phyloP scores from a whole-genome alignment of 2,113 vertebrate genomes.

The Mionectes macconnelli region DNA sequence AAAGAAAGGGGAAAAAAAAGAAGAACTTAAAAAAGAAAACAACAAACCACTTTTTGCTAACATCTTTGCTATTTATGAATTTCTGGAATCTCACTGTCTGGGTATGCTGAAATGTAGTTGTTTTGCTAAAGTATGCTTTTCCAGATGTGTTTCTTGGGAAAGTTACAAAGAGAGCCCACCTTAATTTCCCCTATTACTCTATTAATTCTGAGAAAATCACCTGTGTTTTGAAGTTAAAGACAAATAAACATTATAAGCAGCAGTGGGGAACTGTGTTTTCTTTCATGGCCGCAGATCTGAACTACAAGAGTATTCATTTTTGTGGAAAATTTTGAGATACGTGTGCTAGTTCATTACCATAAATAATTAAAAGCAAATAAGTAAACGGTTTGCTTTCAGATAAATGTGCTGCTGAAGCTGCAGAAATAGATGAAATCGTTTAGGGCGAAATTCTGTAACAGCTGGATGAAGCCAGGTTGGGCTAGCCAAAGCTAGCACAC shows the following conservation, averaged over 20 bases:
- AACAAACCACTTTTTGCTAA: not conserved
- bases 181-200: conserved; percentile 32
- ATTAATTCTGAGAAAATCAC: conserved; percentile 56
- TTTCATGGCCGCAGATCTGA: conserved; percentile 15
- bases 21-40: rapidly evolving
- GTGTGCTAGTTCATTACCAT: conserved; percentile 39
- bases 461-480: not conserved
- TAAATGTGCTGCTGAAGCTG: not conserved
- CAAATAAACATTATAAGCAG: conserved; percentile 63
- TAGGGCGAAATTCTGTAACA: not conserved
- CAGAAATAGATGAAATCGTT: not conserved
- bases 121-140: conserved; percentile 23
- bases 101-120: not conserved
- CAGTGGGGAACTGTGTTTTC: conserved; percentile 35
- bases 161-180: not conserved
- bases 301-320: conserved; percentile 26
- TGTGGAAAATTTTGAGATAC: not conserved
- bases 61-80: not conserved
- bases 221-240: conserved; percentile 56
- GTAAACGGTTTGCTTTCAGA: not conserved
- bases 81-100: not conserved
- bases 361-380: conserved; percentile 56
- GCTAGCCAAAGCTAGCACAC: not conserved
- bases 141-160: conserved; percentile 39
- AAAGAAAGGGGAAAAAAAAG: not conserved